Percentiles rank a stretch among this genome's conserved stretches.
Conservation (phyloP, 2,888 invertebrate genomes). For the Fabriciana adippe region DNA sequence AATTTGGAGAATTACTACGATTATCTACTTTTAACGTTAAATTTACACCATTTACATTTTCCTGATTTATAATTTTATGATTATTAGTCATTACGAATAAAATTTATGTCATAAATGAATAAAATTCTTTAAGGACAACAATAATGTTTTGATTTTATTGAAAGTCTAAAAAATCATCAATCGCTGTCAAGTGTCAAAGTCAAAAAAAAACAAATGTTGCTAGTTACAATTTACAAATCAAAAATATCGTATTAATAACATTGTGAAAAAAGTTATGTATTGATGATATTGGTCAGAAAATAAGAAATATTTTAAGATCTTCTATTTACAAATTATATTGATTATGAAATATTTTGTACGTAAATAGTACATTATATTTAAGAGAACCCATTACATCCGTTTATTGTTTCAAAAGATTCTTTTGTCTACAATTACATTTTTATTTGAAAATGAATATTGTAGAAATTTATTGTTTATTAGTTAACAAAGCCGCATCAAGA, state of each 20-base stretch:
- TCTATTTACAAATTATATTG: background rate
- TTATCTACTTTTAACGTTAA: conserved; percentile 57
- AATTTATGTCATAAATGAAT: background rate
- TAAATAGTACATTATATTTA: background rate
- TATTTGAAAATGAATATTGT: too few relatives aligned
- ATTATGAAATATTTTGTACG: background rate
- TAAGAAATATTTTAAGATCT: too few relatives aligned
- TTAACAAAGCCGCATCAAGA: too few relatives aligned
- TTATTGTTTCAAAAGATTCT: too few relatives aligned
- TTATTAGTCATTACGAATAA: conserved; percentile 35
- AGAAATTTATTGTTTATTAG: too few relatives aligned
- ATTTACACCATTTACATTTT: conserved; percentile 71
- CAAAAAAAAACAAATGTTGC: background rate
- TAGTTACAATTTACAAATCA: background rate
- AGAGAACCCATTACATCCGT: too few relatives aligned
- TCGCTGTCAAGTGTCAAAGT: background rate
- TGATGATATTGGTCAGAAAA: too few relatives aligned
- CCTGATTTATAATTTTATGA: conserved; percentile 49
- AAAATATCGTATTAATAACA: too few relatives aligned
- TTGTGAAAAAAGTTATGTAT: too few relatives aligned
- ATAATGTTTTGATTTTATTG: background rate
- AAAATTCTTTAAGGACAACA: background rate
- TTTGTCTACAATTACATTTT: too few relatives aligned
- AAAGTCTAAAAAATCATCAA: background rate
- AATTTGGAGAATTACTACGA: conserved; percentile 56